phyloP scores from a whole-genome alignment of 1,140 invertebrate species.

The Eufriesea mexicana region DNA sequence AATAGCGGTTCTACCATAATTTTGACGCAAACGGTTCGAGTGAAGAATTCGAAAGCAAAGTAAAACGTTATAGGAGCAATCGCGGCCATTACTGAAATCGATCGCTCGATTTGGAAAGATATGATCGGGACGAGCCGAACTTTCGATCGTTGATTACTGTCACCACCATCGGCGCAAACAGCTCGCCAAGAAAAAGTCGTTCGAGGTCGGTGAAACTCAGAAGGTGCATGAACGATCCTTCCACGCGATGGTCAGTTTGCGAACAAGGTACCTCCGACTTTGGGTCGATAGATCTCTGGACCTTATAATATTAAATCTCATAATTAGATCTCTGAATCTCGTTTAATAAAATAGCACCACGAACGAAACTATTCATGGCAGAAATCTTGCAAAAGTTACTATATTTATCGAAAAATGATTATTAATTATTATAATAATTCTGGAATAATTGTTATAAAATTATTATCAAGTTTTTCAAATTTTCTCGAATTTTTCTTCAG shows the following conservation, averaged over 20 bases:
- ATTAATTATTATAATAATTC: too few relatives aligned
- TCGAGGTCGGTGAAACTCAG: slow-evolving; percentile 69
- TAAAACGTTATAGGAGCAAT: not conserved
- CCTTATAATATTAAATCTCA: too few relatives aligned
- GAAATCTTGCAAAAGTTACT: not conserved
- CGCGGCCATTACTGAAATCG: slow-evolving; percentile 3
- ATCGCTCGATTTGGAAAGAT: slow-evolving; percentile 34
- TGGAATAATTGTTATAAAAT: too few relatives aligned
- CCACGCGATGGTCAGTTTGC: not conserved
- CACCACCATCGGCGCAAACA: slow-evolving; percentile 28
- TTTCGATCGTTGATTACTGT: slow-evolving; percentile 68
- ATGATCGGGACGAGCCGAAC: slow-evolving; percentile 55
- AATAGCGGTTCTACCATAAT: not conserved
- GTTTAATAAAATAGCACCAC: not conserved
- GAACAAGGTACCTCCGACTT: not conserved
- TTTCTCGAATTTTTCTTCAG: too few relatives aligned
- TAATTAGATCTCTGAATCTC: not conserved
- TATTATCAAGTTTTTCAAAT: too few relatives aligned
- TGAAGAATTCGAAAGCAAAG: slow-evolving; percentile 17
- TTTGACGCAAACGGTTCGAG: not conserved
- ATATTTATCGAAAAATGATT: too few relatives aligned
- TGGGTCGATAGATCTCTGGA: not conserved
- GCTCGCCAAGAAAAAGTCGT: slow-evolving; percentile 59
- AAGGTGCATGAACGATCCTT: slow-evolving; percentile 18
- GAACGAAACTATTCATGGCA: not conserved